These are phyloP conservation scores for Cryptomyrus ogoouensis DNA, from an alignment of 2,113 vertebrate genomes.

Conservation along the genomic window DNA sequence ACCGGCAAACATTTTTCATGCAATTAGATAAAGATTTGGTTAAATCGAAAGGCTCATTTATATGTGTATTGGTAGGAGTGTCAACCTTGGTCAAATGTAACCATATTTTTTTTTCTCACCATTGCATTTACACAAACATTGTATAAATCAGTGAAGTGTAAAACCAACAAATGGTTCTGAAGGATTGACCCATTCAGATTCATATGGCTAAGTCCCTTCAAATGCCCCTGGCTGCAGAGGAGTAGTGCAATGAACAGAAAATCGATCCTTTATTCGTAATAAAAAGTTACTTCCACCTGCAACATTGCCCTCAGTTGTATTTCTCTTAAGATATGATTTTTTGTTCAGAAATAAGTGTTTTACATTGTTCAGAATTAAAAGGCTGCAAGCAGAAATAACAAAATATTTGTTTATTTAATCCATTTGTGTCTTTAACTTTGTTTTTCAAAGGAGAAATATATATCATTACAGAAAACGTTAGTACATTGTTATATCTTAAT, in stretches of 20 bases:
- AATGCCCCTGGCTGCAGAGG: neutral
- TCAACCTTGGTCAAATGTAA: conserved; percentile 46
- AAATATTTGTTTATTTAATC: neutral
- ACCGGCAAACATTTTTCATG: neutral
- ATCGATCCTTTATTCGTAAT: neutral
- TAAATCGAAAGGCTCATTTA: neutral
- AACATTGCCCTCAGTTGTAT: neutral
- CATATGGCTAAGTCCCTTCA: neutral
- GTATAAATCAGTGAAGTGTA: neutral
- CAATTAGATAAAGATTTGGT: neutral
- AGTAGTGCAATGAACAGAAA: neutral
- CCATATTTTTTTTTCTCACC: conserved; percentile 53
- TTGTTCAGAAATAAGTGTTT: neutral
- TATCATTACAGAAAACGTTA: neutral
- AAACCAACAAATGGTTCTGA: neutral
- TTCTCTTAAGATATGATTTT: neutral
- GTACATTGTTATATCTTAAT: neutral
- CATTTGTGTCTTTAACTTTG: neutral
- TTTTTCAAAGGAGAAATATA: neutral
- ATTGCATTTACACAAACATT: neutral
- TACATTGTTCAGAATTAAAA: neutral
- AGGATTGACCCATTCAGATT: neutral
- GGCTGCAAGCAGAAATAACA: neutral
- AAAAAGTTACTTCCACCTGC: neutral
- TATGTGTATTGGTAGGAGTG: neutral